Base-by-base conservation (phyloP, 2,797 vertebrate genomes). In the Morelia viridis region DNA sequence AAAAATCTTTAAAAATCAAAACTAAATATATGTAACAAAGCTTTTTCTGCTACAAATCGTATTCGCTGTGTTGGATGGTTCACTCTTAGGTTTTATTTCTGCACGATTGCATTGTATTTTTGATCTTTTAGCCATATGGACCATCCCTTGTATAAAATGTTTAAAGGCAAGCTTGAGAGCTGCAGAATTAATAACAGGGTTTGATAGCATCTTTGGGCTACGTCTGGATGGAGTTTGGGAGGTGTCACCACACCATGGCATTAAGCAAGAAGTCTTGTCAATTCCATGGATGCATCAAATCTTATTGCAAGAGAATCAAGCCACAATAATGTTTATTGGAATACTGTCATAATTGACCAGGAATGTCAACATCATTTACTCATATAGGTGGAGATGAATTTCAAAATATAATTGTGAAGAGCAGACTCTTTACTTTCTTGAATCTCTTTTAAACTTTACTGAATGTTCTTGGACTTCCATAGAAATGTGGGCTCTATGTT, bases 281-380 rank as follows among this genome's bases (percentile, higher is more conserved):
- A 90, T 90, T 84, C 26, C 28, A 65, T 22, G 9, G 46, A 12
- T 61, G 85, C 17, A 90, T 90, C 89, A 90, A 65, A 80, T 56
- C 80, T 64, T 12, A 64, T 26, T 57, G 5, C 41, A 41, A 46
- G 12, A 60, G 50, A 90, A 64, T 83, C 61, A 90, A 85, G 28
- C 46, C 50, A 80, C 85, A 46, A 64, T 11, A 85, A 90, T 90
- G 41, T 56, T 46, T 26, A 85, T 31, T 84, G 15, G 46, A 64
- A 28, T 17, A 85, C 15, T 58, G 41, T 26, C 84, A 58, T 91
- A 13, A 86, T 64, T 50, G 17, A 57, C 83, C 46, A 50, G 13
- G 71, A 35, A 60, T 87, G 64, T n/a, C 62, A 87, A 24, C 24
- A 13, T 41, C 17, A 13, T 5, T 85, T 85, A 64, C 46, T 90